Evolutionary conservation across 2,888 invertebrate species (phyloP), one percentile per base, ranked within the genome.

Genomic region (Aspidiotus rigidus): DNA sequence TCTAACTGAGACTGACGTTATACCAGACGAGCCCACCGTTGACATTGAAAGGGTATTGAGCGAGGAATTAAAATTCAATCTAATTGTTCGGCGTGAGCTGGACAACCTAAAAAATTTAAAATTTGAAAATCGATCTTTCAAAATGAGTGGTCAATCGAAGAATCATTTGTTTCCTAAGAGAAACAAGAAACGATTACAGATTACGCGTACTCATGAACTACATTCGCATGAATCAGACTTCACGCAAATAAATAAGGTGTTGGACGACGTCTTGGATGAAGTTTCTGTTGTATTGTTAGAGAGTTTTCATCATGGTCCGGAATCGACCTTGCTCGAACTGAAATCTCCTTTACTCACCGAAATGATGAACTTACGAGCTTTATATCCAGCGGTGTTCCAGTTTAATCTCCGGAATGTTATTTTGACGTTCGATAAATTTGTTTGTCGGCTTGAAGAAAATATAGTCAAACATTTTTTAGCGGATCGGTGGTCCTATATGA

Each of bases 401-500:
- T 64, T 64, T 53, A 41, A 16, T 16, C 40, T 55, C 41, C 17
- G 40, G 7, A 55, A 56, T 10, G 64, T 64, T 39, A 16, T 13
- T 15, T n/a, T 64, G 10, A 49, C 17, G 1, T 63, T 9, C 53
- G 53, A 63, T 6, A 15, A 63, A 39, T 17, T 28, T 5, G 44
- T 44, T 7, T 28, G 3, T n/a, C 15, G 41, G 10, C 39, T 15
- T 40, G 15, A 28, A 0, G 64, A 54, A 11, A 42, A 40, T 1
- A 39, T 55, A 9, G 64, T 64, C 11, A n/a, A 40, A 56, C 8
- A 42, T 2, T 64, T 64, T 15, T 10, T 64, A 8, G 54, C 64
- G 0, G 40, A 41, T n/a, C 39, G 53, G 15, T 41, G 28, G 5
- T 39, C 40, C 5, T 55, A 15, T 17, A 7, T 40, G 7, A 28